Evolutionary conservation across 2,797 vertebrate species (phyloP).

Genomic region (Lindbergichthys nudifrons): DNA sequence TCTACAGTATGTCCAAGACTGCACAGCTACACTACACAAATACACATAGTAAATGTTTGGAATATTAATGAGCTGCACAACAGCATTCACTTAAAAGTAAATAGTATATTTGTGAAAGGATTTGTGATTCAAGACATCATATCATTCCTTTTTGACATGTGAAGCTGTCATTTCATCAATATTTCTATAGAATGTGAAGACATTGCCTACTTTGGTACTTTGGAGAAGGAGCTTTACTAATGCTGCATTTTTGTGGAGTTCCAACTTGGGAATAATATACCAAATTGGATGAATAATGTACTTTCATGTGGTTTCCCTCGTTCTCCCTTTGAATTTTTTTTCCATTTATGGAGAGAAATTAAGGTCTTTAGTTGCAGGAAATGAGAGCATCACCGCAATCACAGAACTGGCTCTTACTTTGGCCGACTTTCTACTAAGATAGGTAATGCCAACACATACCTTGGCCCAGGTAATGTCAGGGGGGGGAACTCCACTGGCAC

Average conservation of each 20-base stretch:
- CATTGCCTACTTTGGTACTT: background rate
- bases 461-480: conserved; percentile 93
- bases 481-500: conserved; percentile 89
- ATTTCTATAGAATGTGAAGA: background rate
- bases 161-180: background rate
- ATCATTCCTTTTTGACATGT: background rate
- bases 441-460: conserved; percentile 75
- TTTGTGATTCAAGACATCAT: conserved; percentile 9
- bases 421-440: background rate
- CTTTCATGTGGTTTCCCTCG: background rate
- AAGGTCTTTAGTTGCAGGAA: background rate
- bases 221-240: background rate
- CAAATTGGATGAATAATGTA: background rate
- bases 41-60: background rate
- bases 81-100: background rate
- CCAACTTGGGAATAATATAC: background rate
- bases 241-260: background rate
- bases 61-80: background rate
- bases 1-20: background rate
- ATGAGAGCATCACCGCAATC: background rate
- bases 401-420: background rate
- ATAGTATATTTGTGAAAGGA: background rate
- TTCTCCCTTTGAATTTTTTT: background rate
- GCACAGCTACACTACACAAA: accelerated
- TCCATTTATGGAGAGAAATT: background rate